These are phyloP conservation scores for Syrphus vitripennis DNA, from an alignment of 2,888 invertebrate genomes.

Conservation along the genomic window DNA sequence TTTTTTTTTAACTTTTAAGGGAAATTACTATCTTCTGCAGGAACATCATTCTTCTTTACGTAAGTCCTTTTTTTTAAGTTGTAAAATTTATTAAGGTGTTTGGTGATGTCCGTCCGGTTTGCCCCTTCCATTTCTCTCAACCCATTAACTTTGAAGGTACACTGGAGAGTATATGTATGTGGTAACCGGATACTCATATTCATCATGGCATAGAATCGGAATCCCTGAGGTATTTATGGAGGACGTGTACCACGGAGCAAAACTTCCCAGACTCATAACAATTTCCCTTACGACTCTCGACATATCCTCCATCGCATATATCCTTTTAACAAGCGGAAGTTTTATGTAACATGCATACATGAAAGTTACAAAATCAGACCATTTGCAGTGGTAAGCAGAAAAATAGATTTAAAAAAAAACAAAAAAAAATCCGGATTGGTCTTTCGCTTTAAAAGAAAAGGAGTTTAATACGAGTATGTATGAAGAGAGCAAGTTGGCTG, in stretches of 20 bases:
- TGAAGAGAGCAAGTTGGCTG: conserved; percentile 40
- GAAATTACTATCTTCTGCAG: neutral
- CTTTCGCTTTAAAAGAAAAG: conserved; percentile 32
- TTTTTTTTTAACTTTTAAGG: neutral
- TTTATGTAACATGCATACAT: conserved; percentile 29
- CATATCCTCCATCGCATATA: conserved; percentile 34
- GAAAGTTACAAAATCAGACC: conserved; percentile 24
- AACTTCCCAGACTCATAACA: conserved; percentile 54
- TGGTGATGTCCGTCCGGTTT: neutral
- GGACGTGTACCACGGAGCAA: neutral
- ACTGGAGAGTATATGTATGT: neutral
- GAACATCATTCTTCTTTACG: neutral
- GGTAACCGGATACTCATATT: conserved; percentile 45
- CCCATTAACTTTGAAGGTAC: neutral
- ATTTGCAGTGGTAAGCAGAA: conserved; percentile 43
- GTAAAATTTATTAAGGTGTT: conserved; percentile 40
- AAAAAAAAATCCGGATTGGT: conserved; percentile 19
- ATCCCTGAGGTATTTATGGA: conserved; percentile 1
- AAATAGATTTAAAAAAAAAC: neutral
- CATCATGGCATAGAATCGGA: conserved; percentile 23
- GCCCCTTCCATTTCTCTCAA: neutral
- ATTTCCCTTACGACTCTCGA: conserved; percentile 43
- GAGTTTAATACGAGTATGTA: conserved; percentile 47
- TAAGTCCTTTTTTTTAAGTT: neutral
- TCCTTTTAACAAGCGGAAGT: conserved; percentile 50